Evolutionary conservation across 2,797 vertebrate species (phyloP).

Genomic region (Pipistrellus kuhlii): DNA sequence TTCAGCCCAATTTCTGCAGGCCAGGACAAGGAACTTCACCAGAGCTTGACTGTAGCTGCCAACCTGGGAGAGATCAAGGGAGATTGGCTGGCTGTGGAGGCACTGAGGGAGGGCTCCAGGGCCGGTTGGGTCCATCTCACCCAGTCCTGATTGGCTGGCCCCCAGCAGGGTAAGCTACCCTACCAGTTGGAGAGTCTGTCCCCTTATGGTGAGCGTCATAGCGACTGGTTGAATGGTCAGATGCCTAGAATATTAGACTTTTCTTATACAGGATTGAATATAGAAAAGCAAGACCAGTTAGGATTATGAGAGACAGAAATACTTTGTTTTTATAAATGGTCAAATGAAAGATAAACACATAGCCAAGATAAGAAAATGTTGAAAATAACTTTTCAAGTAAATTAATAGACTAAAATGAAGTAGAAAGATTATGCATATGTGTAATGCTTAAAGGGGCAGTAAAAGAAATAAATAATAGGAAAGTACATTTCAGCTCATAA

Average conservation of each 20-base stretch:
- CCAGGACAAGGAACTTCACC: too few species aligned
- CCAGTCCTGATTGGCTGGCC: too few species aligned
- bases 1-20: too few species aligned
- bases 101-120: too few species aligned
- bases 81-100: too few species aligned
- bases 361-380: neutral
- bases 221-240: too few species aligned
- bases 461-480: neutral
- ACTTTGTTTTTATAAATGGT: neutral
- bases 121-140: fast-evolving
- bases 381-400: slow-evolving; percentile 34
- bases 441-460: neutral
- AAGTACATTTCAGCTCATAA: neutral
- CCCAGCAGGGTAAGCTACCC: too few species aligned
- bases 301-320: neutral
- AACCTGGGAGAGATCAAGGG: too few species aligned
- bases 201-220: too few species aligned
- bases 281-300: neutral
- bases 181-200: too few species aligned
- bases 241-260: too few species aligned
- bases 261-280: neutral
- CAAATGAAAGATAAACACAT: neutral
- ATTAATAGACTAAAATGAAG: neutral
- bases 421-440: neutral
- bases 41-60: too few species aligned